Percentiles rank a stretch among this genome's conserved stretches.
phyloP scores from a whole-genome alignment of 2,797 vertebrate species.

The Cuniculus paca region DNA sequence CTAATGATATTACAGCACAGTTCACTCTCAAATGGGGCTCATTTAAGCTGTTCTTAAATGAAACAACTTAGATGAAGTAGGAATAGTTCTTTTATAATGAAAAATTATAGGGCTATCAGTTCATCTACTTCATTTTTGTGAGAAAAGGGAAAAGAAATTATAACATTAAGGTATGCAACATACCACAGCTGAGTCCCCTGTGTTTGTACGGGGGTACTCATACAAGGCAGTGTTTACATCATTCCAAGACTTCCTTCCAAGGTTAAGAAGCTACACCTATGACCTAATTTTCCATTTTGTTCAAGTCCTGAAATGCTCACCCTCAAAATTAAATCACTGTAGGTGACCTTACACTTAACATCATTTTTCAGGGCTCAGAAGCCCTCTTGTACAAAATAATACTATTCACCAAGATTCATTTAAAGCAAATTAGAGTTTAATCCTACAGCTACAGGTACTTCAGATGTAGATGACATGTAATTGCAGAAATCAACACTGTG shows the following conservation, averaged over 20 bases:
- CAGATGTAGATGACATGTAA: not conserved
- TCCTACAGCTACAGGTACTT: not conserved
- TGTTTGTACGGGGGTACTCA: too few relatives aligned
- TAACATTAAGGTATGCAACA: not conserved
- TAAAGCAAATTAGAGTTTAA: constrained; percentile 57
- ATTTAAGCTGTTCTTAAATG: constrained; percentile 69
- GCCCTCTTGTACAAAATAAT: constrained; percentile 61
- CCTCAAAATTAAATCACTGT: constrained; percentile 66
- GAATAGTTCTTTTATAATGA: constrained; percentile 68
- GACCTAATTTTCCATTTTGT: constrained; percentile 69
- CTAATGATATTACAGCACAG: constrained; percentile 36
- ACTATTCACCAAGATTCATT: constrained; percentile 59
- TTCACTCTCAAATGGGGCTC: constrained; percentile 61
- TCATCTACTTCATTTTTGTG: constrained; percentile 61
- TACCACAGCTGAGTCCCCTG: not conserved
- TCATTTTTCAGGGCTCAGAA: constrained; percentile 60
- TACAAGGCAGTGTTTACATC: constrained; percentile 25
- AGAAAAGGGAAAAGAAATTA: constrained; percentile 28
- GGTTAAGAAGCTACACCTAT: constrained; percentile 62
- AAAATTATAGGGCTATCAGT: constrained; percentile 71
- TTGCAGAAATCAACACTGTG: not conserved
- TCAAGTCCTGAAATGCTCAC: constrained; percentile 56
- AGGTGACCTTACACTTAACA: constrained; percentile 63
- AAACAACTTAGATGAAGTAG: constrained; percentile 62
- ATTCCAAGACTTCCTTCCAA: constrained; percentile 20